A percentile compares a stretch with the other conserved stretches of the same genome.
Conservation (phyloP, 2,888 invertebrate species). For the Agrotis exclamationis region DNA sequence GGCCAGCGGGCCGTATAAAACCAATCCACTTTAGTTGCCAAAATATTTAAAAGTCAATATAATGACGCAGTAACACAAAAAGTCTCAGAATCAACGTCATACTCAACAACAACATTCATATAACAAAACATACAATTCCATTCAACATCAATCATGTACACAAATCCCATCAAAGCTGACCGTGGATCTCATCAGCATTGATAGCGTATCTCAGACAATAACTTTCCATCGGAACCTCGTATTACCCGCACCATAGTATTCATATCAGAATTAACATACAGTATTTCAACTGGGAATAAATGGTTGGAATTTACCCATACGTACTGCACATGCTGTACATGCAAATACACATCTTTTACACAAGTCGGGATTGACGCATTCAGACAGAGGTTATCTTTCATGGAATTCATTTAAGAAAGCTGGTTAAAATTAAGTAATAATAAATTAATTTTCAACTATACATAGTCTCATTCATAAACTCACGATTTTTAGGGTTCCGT, state of each 20-base stretch:
- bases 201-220: conserved; percentile 68
- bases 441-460: too few relatives aligned
- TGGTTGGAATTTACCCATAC: background rate
- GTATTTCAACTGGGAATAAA: conserved; percentile 3
- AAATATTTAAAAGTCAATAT: background rate
- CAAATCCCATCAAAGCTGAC: conserved; percentile 59
- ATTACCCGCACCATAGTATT: conserved; percentile 61
- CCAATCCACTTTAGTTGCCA: background rate
- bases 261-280: background rate
- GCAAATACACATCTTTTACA: too few relatives aligned
- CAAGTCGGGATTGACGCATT: background rate
- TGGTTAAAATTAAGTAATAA: too few relatives aligned
- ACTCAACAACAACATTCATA: conserved; percentile 7
- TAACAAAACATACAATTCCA: conserved; percentile 40
- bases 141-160: conserved; percentile 61
- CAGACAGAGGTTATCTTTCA: background rate
- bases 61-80: background rate
- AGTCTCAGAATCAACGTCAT: conserved; percentile 1
- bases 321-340: background rate
- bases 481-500: too few relatives aligned
- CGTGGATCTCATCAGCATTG: conserved; percentile 66
- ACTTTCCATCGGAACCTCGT: conserved; percentile 70
- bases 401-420: background rate
- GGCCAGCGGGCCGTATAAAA: too few relatives aligned
- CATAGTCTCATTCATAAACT: too few relatives aligned